Base-by-base conservation (phyloP, 2,888 invertebrate species). In the Temnothorax ravouxi region DNA sequence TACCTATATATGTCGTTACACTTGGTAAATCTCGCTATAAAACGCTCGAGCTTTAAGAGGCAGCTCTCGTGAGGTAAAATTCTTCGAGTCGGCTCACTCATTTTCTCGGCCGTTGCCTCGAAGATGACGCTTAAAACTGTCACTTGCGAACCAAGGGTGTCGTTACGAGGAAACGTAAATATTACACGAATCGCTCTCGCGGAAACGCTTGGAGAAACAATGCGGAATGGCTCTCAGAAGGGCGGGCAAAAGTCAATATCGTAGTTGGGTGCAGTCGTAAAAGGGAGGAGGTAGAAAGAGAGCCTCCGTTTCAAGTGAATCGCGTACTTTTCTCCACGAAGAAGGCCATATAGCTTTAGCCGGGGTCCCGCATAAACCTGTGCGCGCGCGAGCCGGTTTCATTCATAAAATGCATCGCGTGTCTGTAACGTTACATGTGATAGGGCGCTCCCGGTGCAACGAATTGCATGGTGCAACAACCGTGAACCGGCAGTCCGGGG, bases 401-500 rank as follows among this genome's bases (percentile, higher is more conserved):
- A 88, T 88, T 88, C 84, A 88, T 84, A 74, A 88, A 88, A 84
- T 69, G 79, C 84, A 84, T 88, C 72, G 84, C 88, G 84, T 88
- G 87, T 64, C 80, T 81, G 66, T 80, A 79, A 72, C 59, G 59
- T 80, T 72, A 80, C 59, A 47, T 80, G 79, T 72, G 79, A 72
- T 72, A 79, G 79, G 71, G 44, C 25, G 83, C n/a, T 56, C 67
- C 44, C 83, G 62, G 72, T 82, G 74, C 62, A 62, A 76, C 61
- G 77, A 76, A 47, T 72, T 61, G 85, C 83, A 71, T 66, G 84
- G 74, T 77, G 76, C 84, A 82, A 82, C 86, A 84, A 76, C 67
- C 74, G 72, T 84, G 62, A 72, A 59, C 44, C 59, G 67, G 47
- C 52, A 54, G 80, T 66, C 61, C 74, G 80, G 80, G 84, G 85